phyloP scores from a whole-genome alignment of 2,888 invertebrate genomes.

The Cynaeus angustus region DNA sequence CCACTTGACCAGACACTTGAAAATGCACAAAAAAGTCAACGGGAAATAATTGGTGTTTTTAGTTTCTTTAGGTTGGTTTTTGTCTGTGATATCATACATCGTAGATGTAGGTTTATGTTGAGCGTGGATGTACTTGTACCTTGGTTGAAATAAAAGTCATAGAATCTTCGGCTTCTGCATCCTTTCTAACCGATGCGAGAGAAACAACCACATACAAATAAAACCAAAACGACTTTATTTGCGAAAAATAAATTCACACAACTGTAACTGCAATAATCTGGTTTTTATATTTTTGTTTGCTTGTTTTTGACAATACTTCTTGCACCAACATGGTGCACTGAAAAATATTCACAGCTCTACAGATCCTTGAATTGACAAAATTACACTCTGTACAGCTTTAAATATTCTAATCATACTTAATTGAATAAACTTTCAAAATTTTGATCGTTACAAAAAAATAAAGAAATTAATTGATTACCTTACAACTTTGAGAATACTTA shows the following conservation, averaged over 20 bases:
- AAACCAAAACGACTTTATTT: constrained; percentile 60
- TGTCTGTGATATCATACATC: constrained; percentile 30
- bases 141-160: not conserved
- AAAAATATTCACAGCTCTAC: constrained; percentile 47
- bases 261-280: constrained; percentile 53
- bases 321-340: constrained; percentile 45
- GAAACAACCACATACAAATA: constrained; percentile 55
- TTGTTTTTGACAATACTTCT: constrained; percentile 54
- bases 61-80: constrained; percentile 11
- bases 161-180: too few relatives aligned
- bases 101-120: not conserved
- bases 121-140: not conserved
- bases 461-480: too few relatives aligned
- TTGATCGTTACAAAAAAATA: constrained; percentile 37
- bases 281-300: constrained; percentile 23
- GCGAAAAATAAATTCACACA: constrained; percentile 59
- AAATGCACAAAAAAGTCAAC: constrained; percentile 41
- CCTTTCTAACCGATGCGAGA: too few relatives aligned
- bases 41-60: constrained; percentile 4
- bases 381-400: constrained; percentile 46
- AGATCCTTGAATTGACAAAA: constrained; percentile 33
- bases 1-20: constrained; percentile 42
- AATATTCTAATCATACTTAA: constrained; percentile 31
- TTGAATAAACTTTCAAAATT: constrained; percentile 22
- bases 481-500: constrained; percentile 33